phyloP scores from a whole-genome alignment of 2,113 vertebrate species.

The Ptilorrhoa leucosticta region DNA sequence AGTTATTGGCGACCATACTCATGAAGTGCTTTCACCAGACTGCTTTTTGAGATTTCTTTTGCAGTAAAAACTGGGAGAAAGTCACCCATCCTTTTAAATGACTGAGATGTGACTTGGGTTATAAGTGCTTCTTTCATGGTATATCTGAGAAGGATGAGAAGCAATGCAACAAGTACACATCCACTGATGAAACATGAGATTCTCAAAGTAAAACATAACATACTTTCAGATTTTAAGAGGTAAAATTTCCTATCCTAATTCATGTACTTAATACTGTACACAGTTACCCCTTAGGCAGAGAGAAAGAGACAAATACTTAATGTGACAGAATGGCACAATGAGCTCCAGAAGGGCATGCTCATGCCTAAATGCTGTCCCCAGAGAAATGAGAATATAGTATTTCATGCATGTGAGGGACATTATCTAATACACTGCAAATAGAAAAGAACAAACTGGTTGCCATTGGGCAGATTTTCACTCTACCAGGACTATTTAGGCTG shows the following conservation, averaged over 20 bases:
- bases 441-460: background rate
- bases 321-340: background rate
- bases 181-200: background rate
- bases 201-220: background rate
- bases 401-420: background rate
- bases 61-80: background rate
- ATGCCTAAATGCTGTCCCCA: background rate
- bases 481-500: background rate
- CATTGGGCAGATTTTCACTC: background rate
- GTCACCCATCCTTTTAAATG: background rate
- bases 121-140: background rate
- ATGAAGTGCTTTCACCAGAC: background rate
- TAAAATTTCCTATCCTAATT: background rate
- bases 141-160: background rate
- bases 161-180: background rate
- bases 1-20: background rate
- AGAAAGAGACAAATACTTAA: background rate
- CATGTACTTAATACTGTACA: background rate
- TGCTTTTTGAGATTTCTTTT: background rate
- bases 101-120: background rate
- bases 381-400: background rate
- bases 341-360: background rate
- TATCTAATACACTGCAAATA: background rate
- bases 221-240: background rate
- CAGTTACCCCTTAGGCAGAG: background rate